Evolutionary conservation across 2,113 vertebrate species (phyloP), one percentile per base, ranked within the genome.

Genomic region (Coptodon bakossiorum): DNA sequence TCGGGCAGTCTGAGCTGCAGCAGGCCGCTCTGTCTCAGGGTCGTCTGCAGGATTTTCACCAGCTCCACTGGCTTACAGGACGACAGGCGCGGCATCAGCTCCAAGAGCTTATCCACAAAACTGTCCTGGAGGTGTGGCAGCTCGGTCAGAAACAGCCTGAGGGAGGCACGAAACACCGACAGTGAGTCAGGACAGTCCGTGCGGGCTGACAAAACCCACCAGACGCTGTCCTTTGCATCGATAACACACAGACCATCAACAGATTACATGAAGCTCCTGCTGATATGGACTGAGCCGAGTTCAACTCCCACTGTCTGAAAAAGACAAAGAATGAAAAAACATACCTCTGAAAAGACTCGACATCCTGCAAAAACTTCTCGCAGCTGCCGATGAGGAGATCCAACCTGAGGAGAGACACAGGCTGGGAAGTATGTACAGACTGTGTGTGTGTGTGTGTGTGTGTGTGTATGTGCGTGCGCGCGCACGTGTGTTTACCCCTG

Each of bases 291-390:
- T 45, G 40, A 40, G 34, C 36, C 0, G 2, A 73, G 66, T 0
- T 73, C 0, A 43, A 45, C 7, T 45, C 22, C 24, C n/a, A 24
- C 36, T 3, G 66, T 73, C 8, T 45, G 22, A 12, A 29, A 76
- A 13, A 40, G n/a, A 68, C 36, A 7, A 3, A 14, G 36, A 6
- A 45, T 2, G 7, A 29, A 81, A 40, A 29, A 48, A 1, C 24
- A 9, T 89, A 99, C 98, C 98, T 98, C 89, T 99, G 98, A 94
- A 99, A 99, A 14, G 97, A 96, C 83, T 99, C 99, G 8, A 99
- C 96, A 81, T 99, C 98, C 82, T 98, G 98, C 13, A 99, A 92
- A 90, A 99, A 99, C 88, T 97, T 98, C 94, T 99, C 98, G 92
- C 98, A 98, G 95, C 97, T 96, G 82, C 96, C 96, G 88, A 97